Evolutionary conservation across 1,140 invertebrate species (phyloP), one percentile per base, ranked within the genome.

Genomic region (Nylanderia fulva): DNA sequence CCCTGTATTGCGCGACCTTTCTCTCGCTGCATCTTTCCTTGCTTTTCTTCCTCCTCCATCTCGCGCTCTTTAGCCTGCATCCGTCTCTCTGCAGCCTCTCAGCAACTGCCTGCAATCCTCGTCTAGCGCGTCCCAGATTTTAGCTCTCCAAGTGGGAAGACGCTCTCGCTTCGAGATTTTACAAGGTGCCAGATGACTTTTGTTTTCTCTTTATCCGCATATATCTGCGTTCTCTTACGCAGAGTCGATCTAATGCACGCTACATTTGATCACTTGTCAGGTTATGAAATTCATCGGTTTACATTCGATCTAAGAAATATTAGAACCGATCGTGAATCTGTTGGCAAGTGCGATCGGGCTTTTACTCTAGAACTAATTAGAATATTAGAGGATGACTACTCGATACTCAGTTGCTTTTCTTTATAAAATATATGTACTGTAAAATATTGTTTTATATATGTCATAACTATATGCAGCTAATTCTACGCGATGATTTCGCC

Each of bases 141-240:
- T 88, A 80, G 39, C 72, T 75, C 72, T 75, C n/a, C 58, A 84
- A 89, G 66, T 84, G 66, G 69, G 36, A 89, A 84, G 79, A 88
- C 69, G 60, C 52, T n/a, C 29, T 42, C 56, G 27, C 48, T 83
- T 61, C n/a, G 77, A 86, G 74, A 69, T 80, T 89, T 88, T 71
- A 80, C 85, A 24, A 54, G 36, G 13, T 45, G 68, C 11, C 71
- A 54, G 76, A 21, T 76, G 68, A 84, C 79, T 84, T 75, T 89
- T 84, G 54, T 77, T 69, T 63, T 36, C 60, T 33, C 60, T 33
- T n/a, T 42, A 71, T 80, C 29, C 8, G 11, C n/a, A n/a, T n/a
- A n/a, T n/a, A 24, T 54, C 48, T 45, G 61, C 85, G 61, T 74
- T 82, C 27, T 82, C 27, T 60, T 87, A 66, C 39, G 60, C 24